Base-by-base conservation (phyloP, 2,797 vertebrate genomes). In the Poeciliopsis gracilis region DNA sequence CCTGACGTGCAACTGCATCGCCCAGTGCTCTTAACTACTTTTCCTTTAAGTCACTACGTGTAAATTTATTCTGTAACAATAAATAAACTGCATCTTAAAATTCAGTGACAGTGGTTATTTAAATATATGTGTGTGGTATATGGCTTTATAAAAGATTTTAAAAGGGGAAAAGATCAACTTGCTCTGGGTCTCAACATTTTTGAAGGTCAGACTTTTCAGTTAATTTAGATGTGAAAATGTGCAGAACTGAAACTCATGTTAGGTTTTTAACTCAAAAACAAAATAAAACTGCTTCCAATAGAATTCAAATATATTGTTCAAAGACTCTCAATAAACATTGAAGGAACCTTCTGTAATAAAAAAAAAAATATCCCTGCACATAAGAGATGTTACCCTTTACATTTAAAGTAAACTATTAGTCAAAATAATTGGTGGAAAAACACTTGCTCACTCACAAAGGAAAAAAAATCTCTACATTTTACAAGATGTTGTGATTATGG, bases 1-100 rank as follows among this genome's bases (percentile, higher is more conserved):
- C 80, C 63, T 94, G 2, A 91, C 89, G 63, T 96, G 95, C 83
- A 93, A 83, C 80, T 96, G 95, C 83, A 90, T 38, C 8, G 49
- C 91, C 72, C 90, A 93, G 77, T 95, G 95, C 81, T 79, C 82
- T 77, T 94, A 92, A 86, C 1, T 72, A 4, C 41, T 43, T 63
- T 2, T 61, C 41, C 30, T 72, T 25, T 81, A 73, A 72, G 18
- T 28, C 3, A 73, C 66, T 15, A 49, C 61, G 57, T 84, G 28
- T 77, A 72, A 59, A 23, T 76, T 82, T 78, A 43, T 5, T 82
- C 67, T 80, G 23, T 77, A 30, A 84, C 43, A 72, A 83, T 81
- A 83, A 91, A 91, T 90, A 90, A 90, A 88, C 5, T 70, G 78
- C 75, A 87, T 85, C 12, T 59, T 5, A 71, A 77, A 79, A 73